Evolutionary conservation across 2,797 vertebrate species (phyloP).

Genomic region (Anableps anableps): DNA sequence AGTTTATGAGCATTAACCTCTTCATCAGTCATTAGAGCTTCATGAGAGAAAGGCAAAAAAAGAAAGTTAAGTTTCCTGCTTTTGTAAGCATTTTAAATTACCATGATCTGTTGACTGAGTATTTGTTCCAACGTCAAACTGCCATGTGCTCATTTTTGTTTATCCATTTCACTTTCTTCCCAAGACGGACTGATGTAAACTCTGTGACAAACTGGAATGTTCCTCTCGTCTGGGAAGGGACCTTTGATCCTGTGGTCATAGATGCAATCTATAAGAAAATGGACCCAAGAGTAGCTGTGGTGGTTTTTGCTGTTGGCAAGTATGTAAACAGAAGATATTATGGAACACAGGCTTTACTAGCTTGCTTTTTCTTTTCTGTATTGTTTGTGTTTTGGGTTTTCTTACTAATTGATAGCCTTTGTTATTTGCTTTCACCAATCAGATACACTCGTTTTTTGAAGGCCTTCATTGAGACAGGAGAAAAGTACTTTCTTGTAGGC

Average conservation of each 20-base stretch:
- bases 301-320: constrained; percentile 67
- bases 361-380: not conserved
- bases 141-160: not conserved
- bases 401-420: not conserved
- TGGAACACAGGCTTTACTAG: not conserved
- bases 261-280: constrained; percentile 54
- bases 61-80: not conserved
- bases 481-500: constrained; percentile 59
- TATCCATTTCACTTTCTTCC: not conserved
- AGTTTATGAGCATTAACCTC: not conserved
- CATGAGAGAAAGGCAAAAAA: not conserved
- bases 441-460: constrained; percentile 64
- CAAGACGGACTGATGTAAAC: constrained; percentile 61
- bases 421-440: not conserved
- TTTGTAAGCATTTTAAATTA: not conserved
- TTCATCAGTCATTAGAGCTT: not conserved
- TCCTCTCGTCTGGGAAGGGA: constrained; percentile 67
- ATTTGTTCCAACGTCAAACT: not conserved
- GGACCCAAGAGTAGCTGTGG: constrained; percentile 55
- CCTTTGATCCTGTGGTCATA: constrained; percentile 61
- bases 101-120: not conserved
- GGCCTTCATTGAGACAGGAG: constrained; percentile 49
- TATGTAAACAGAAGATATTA: constrained; percentile 26
- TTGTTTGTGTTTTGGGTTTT: not conserved
- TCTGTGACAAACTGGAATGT: constrained; percentile 64